Evolutionary conservation across 2,113 vertebrate species (phyloP).

Genomic region (Urocolius indicus): DNA sequence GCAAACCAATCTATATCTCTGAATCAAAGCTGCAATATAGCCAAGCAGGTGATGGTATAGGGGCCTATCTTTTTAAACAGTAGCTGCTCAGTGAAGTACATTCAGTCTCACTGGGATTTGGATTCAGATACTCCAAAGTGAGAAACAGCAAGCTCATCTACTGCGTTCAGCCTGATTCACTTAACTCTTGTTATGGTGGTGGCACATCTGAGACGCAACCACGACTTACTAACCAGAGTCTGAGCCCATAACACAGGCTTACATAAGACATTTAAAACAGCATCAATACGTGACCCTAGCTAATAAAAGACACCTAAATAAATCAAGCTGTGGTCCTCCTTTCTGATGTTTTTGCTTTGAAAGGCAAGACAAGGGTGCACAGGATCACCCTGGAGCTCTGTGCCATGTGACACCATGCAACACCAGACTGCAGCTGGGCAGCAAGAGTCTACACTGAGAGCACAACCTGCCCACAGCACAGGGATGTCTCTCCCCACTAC

Average conservation of each 20-base stretch:
- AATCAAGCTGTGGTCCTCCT: neutral
- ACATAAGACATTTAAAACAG: neutral
- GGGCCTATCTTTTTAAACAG: neutral
- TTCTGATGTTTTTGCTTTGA: neutral
- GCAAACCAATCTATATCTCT: neutral
- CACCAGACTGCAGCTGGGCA: neutral
- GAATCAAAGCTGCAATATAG: neutral
- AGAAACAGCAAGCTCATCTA: neutral
- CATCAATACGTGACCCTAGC: neutral
- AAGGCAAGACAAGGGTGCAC: neutral
- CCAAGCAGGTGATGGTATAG: neutral
- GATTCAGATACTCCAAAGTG: neutral
- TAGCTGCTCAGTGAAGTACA: neutral
- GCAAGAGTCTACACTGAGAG: neutral
- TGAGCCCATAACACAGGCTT: neutral
- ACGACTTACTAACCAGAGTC: neutral
- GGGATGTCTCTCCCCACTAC: fast-evolving
- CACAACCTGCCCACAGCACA: neutral
- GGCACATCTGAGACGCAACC: neutral
- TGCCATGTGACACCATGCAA: fast-evolving
- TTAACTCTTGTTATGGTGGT: neutral
- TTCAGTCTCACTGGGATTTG: neutral
- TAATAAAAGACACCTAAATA: neutral
- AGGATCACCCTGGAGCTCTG: neutral
- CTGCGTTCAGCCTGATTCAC: neutral